phyloP scores from a whole-genome alignment of 2,888 invertebrate species.

The Drosophila nr. perissopoda region DNA sequence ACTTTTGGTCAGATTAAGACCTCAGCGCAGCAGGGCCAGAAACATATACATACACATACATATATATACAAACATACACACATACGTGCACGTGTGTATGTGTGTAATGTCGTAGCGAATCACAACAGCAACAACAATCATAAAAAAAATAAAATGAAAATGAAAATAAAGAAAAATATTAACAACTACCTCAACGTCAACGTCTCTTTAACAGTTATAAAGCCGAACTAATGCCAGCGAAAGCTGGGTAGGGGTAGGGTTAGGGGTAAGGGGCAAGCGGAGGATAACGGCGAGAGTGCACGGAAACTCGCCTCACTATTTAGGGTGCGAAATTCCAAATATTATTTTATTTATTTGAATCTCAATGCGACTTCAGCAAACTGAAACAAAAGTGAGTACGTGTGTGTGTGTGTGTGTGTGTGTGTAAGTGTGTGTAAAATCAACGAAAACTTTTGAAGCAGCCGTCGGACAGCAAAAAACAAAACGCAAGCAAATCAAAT shows the following conservation, averaged over 20 bases:
- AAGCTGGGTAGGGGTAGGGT: neutral
- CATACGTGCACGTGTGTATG: slow-evolving; percentile 13
- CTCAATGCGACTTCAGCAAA: slow-evolving; percentile 60
- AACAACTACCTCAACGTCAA: slow-evolving; percentile 72
- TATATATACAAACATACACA: neutral
- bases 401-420: neutral
- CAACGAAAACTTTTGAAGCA: slow-evolving; percentile 43
- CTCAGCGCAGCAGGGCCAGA: slow-evolving; percentile 70
- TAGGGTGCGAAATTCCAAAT: slow-evolving; percentile 82
- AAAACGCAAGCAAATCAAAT: slow-evolving; percentile 56
- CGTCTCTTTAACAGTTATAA: slow-evolving; percentile 72
- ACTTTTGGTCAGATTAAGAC: slow-evolving; percentile 84
- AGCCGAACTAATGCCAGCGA: slow-evolving; percentile 72
- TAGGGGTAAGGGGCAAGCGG: slow-evolving; percentile 9
- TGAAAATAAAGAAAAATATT: slow-evolving; percentile 61
- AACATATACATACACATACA: slow-evolving; percentile 13
- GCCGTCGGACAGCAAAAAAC: slow-evolving; percentile 27
- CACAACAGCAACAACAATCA: slow-evolving; percentile 80
- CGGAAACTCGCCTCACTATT: slow-evolving; percentile 45
- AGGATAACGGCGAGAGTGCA: slow-evolving; percentile 10
- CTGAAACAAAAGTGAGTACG: slow-evolving; percentile 38
- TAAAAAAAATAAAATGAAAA: slow-evolving; percentile 39
- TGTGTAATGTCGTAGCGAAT: slow-evolving; percentile 77
- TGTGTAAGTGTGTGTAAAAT: slow-evolving; percentile 30
- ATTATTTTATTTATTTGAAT: slow-evolving; percentile 83